Evolutionary conservation across 2,797 vertebrate species (phyloP).

Genomic region (Schizopygopsis pylzovi): DNA sequence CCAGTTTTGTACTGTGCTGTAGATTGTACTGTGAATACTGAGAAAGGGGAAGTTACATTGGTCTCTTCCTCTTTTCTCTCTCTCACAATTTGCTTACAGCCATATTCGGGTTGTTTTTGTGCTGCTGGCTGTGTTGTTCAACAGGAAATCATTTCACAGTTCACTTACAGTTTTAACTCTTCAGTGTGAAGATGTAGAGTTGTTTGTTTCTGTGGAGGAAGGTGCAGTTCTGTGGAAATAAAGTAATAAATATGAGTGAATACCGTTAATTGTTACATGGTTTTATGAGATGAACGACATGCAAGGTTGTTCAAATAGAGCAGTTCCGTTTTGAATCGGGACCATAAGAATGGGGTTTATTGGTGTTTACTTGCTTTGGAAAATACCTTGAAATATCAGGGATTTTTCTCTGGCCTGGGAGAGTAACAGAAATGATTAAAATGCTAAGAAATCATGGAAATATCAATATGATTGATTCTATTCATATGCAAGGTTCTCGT

Average conservation of each 20-base stretch:
- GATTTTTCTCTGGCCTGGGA: background rate
- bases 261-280: background rate
- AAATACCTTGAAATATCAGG: background rate
- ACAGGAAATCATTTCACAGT: slow-evolving; percentile 41
- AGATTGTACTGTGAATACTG: slow-evolving; percentile 39
- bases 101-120: slow-evolving; percentile 2
- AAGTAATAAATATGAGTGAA: background rate
- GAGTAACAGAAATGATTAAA: background rate
- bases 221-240: background rate
- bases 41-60: slow-evolving; percentile 66
- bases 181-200: background rate
- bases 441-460: background rate
- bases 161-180: background rate
- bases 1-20: slow-evolving; percentile 30
- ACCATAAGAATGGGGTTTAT: background rate
- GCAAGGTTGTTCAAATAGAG: background rate
- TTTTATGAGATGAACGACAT: background rate
- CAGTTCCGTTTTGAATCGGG: background rate
- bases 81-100: slow-evolving; percentile 30
- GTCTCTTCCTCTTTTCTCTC: slow-evolving; percentile 34
- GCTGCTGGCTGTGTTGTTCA: background rate
- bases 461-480: background rate
- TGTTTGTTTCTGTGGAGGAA: background rate
- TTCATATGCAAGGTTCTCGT: background rate
- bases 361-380: background rate